Evolutionary conservation across 2,113 vertebrate genomes (phyloP), one percentile per base, ranked within the genome.

Genomic region (Galeopterus variegatus): DNA sequence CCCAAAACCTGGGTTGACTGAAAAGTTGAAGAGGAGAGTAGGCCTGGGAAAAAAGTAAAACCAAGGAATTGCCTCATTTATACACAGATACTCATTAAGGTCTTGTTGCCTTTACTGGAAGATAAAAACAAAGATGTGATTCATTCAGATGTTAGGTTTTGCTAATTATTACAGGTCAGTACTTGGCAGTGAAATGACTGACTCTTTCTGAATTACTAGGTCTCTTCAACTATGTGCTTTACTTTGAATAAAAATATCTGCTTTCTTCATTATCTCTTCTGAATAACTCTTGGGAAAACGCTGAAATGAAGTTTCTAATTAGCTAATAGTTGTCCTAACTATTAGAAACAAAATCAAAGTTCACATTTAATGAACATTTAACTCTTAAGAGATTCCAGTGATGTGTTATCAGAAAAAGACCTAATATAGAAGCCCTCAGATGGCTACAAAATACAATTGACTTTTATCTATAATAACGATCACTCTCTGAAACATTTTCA

Each of bases 291-390:
- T 96, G 72, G 90, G 88, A 90, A 97, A 94, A 96, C 11, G 45
- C 48, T 89, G 52, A 88, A 95, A 95, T 94, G 69, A 84, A 77
- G n/a, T 86, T 48, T 80, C 82, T 86, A 73, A 79, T 82, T 91
- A 94, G 56, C 77, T 76, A 90, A 90, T 52, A 83, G 31, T 85
- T 83, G 86, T 86, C 64, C 56, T 81, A 93, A 88, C 56, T 76
- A n/a, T 54, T 41, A 93, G 52, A 86, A 96, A 94, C 24, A 97
- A 95, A 96, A 88, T 83, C 80, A 82, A 90, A 96, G 58, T 93
- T 90, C 69, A 80, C 60, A 36, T 24, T 93, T 94, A 95, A 85
- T 95, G 70, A 85, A 67, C 94, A 88, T 56, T 93, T 94, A 97
- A 85, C 56, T 93, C 64, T 96, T 93, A 77, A 62, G 21, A 96